Conservation (phyloP, 2,888 invertebrate genomes). For the Leptinotarsa peninsularis region DNA sequence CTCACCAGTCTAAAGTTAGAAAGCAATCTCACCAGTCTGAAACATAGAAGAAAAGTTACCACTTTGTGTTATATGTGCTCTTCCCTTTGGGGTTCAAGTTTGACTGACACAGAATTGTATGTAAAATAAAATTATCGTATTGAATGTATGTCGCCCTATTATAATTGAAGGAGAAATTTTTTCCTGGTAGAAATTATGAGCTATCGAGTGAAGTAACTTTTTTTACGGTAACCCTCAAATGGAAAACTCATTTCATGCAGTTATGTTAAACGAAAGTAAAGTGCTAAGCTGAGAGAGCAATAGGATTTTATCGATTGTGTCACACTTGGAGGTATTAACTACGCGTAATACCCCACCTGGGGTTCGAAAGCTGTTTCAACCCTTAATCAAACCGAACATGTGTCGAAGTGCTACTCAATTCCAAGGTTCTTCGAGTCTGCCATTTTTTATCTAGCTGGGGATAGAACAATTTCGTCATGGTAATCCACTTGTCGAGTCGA, state of each 20-base stretch:
- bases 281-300: neutral
- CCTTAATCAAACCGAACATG: conserved; percentile 3
- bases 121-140: too few species aligned
- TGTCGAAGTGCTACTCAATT: neutral
- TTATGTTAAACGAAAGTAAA: neutral
- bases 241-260: neutral
- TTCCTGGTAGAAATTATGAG: neutral
- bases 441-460: neutral
- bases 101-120: too few species aligned
- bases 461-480: too few species aligned
- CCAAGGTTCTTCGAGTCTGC: neutral
- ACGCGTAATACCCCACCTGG: conserved; percentile 2
- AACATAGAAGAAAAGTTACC: too few species aligned
- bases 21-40: too few species aligned
- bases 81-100: too few species aligned
- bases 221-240: neutral
- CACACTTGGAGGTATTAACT: conserved; percentile 6
- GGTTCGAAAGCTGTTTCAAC: neutral
- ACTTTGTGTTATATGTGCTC: too few species aligned
- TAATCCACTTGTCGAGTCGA: too few species aligned
- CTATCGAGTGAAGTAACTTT: neutral
- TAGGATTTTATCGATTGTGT: neutral
- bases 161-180: too few species aligned
- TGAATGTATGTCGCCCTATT: too few species aligned
- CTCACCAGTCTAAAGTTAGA: too few species aligned